phyloP scores from a whole-genome alignment of 1,140 invertebrate species.

The Dendrolimus kikuchii region DNA sequence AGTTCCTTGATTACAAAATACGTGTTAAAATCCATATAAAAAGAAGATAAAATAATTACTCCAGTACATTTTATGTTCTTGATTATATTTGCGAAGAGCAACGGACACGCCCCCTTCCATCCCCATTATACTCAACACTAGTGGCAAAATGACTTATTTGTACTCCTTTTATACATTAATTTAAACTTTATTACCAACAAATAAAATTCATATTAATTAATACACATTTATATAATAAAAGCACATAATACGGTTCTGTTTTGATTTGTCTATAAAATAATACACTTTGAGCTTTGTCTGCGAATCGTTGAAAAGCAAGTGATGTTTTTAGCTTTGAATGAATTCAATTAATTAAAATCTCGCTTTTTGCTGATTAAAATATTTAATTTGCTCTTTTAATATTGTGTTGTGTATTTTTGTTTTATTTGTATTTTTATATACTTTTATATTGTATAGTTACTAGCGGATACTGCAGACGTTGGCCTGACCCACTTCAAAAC shows the following conservation, averaged over 20 bases:
- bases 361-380: slow-evolving; percentile 36
- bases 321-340: slow-evolving; percentile 61
- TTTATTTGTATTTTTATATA: slow-evolving; percentile 1
- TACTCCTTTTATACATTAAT: slow-evolving; percentile 10
- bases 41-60: slow-evolving; percentile 12
- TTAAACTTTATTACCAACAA: slow-evolving; percentile 20
- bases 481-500: too few species aligned
- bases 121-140: slow-evolving; percentile 56
- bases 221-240: slow-evolving; percentile 34
- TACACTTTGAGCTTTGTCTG: slow-evolving; percentile 70
- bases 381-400: slow-evolving; percentile 8
- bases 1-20: too few species aligned
- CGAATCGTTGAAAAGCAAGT: slow-evolving; percentile 57
- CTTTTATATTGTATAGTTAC: too few species aligned
- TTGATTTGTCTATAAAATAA: slow-evolving; percentile 69
- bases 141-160: slow-evolving; percentile 34
- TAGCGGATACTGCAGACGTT: too few species aligned
- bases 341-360: slow-evolving; percentile 67
- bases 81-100: slow-evolving; percentile 69
- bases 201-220: slow-evolving; percentile 14
- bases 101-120: slow-evolving; percentile 64
- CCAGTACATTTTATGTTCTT: slow-evolving; percentile 38
- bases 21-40: too few species aligned
- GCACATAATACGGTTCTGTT: slow-evolving; percentile 35
- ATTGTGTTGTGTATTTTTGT: slow-evolving; percentile 10